Base-by-base conservation (phyloP, 2,888 invertebrate genomes). In the Silvanus unidentatus region DNA sequence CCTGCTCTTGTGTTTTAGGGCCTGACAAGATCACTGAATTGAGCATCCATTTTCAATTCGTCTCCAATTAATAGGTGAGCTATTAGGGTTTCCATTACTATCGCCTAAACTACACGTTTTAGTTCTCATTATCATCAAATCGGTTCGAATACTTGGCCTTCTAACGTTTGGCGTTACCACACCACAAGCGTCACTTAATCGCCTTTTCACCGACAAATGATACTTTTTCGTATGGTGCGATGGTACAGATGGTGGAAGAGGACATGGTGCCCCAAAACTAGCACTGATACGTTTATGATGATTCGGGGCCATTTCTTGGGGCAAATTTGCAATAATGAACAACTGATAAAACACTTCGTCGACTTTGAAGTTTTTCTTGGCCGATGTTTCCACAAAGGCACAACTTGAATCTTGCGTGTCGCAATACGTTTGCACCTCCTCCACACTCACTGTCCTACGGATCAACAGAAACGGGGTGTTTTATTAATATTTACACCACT, bases 161-260 rank as follows among this genome's bases (percentile, higher is more conserved):
- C 91, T 76, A 1, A 88, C 91, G 65, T 90, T 90, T 1, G 90
- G 88, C n/a, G 89, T 87, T 13, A 91, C 88, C 4, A 90, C 88
- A 2, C 91, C 91, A 63, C 89, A 90, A 1, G 91, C 91, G 64
- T 91, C 91, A 53, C 89, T 90, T 55, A 90, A 73, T 41, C 88
- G 78, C 47, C 89, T 76, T 59, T 90, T 87, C 52, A 91, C 88
- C 37, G 88, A 88, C 43, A 91, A 74, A 2, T 87, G 86, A 61
- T 86, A 84, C 69, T 83, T 84, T 66, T 85, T 85, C 63, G 79
- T 78, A 59, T 80, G 77, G 64, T 78, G 82, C 35, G 78, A 75
- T 50, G 81, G 80, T 22, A 79, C 77, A 52, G 82, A 78, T 0
- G 84, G 82, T 0, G 83, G 82, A 52, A 87, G 65, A 6, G 86